Evolutionary conservation across 2,888 invertebrate species (phyloP).

Genomic region (Drosophila tanythrix): DNA sequence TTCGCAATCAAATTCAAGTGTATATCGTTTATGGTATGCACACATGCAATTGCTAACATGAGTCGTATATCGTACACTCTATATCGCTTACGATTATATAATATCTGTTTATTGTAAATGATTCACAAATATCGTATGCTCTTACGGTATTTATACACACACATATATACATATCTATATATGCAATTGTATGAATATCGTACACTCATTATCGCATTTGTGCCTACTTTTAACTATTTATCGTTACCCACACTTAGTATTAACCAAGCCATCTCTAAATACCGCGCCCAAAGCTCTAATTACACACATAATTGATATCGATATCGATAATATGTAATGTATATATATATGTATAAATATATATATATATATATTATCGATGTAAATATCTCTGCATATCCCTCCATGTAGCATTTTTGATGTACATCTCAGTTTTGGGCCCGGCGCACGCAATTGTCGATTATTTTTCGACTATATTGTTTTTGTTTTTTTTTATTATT

Average conservation of each 20-base stretch:
- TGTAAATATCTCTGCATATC: neutral
- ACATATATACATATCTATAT: neutral
- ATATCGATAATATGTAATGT: neutral
- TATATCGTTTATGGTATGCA: constrained; percentile 14
- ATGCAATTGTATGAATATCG: constrained; percentile 6
- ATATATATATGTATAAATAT: neutral
- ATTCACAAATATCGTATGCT: constrained; percentile 1
- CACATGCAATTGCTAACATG: neutral
- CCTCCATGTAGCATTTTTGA: neutral
- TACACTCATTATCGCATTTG: constrained; percentile 21
- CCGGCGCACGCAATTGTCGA: constrained; percentile 12
- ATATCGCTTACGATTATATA: neutral
- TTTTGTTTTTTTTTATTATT: constrained; percentile 5
- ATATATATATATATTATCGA: neutral
- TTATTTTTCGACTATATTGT: constrained; percentile 13
- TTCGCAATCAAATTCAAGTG: neutral
- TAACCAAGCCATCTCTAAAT: constrained; percentile 33
- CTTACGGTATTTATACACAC: neutral
- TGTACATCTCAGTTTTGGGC: neutral
- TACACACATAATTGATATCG: neutral
- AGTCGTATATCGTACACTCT: constrained; percentile 5
- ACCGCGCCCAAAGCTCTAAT: constrained; percentile 2
- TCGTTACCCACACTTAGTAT: constrained; percentile 61
- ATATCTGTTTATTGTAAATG: neutral
- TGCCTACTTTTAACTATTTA: constrained; percentile 57